phyloP scores from a whole-genome alignment of 92 coral and sea anemone species.

The Pocillopora grandis region DNA sequence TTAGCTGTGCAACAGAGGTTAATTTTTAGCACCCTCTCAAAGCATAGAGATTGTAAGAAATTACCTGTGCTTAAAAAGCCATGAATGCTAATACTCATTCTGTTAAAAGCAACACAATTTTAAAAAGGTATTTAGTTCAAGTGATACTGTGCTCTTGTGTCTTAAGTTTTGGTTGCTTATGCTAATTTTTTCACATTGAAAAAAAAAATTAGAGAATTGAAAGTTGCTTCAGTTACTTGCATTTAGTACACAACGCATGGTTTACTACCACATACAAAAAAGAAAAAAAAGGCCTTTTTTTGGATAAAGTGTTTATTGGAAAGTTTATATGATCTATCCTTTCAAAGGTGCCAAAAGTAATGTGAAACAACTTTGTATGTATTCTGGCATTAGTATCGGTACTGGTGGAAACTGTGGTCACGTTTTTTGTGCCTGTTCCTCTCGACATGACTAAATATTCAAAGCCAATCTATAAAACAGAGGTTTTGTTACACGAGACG shows the following conservation, averaged over 20 bases:
- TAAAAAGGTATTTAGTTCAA: background rate
- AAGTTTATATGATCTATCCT: too few species aligned
- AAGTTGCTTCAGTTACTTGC: too few species aligned
- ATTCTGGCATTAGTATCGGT: too few species aligned
- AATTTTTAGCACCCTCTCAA: background rate
- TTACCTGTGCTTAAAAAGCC: background rate
- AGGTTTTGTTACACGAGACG: background rate
- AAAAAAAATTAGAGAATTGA: too few species aligned
- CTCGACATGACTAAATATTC: background rate
- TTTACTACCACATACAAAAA: too few species aligned
- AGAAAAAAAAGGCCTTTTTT: too few species aligned
- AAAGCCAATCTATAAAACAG: background rate
- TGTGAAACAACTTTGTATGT: too few species aligned
- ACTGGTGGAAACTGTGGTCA: too few species aligned
- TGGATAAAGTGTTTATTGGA: too few species aligned
- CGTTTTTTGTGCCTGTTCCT: background rate
- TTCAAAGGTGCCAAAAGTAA: too few species aligned
- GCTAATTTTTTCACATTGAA: too few species aligned
- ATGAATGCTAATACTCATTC: background rate
- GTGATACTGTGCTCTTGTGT: background rate
- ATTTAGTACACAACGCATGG: too few species aligned
- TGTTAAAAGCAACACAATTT: background rate
- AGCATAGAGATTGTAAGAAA: background rate
- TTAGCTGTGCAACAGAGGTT: background rate
- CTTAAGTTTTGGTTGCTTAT: background rate